Evolutionary conservation across 2,113 vertebrate species (phyloP).

Genomic region (Ardeotis arabs): DNA sequence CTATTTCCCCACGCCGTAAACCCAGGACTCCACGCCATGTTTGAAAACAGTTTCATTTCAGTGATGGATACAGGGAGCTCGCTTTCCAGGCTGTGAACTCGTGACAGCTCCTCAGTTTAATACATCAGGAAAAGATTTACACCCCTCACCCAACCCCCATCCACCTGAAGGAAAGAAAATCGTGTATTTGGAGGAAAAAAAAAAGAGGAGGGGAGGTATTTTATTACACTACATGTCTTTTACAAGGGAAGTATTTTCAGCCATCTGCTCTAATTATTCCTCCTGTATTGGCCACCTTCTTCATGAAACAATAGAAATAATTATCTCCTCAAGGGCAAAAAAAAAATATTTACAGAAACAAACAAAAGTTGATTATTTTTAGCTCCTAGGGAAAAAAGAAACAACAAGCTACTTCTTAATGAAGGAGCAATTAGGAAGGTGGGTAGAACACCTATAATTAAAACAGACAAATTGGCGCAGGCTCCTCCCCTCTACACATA

Average conservation of each 20-base stretch:
- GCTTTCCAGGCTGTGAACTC: conserved; percentile 71
- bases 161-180: conserved; percentile 74
- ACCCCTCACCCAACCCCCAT: conserved; percentile 20
- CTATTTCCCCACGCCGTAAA: conserved; percentile 69
- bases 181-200: conserved; percentile 33
- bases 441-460: conserved; percentile 69
- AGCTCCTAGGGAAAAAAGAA: conserved; percentile 71
- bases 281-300: conserved; percentile 77
- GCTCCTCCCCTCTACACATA: background rate
- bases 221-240: conserved; percentile 65
- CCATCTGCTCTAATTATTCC: conserved; percentile 81
- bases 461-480: conserved; percentile 62
- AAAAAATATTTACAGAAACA: conserved; percentile 73
- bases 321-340: conserved; percentile 77
- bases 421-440: conserved; percentile 76
- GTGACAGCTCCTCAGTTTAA: conserved; percentile 76
- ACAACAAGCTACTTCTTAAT: conserved; percentile 65
- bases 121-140: conserved; percentile 66
- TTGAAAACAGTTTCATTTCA: conserved; percentile 79
- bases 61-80: conserved; percentile 75
- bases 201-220: conserved; percentile 48
- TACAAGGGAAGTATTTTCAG: conserved; percentile 67
- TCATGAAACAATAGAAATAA: conserved; percentile 79
- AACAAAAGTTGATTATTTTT: conserved; percentile 82
- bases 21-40: conserved; percentile 59